A percentile compares a stretch with the other conserved stretches of the same genome.
Evolutionary conservation across 2,113 vertebrate species (phyloP).

Genomic region (Mastomys coucha): DNA sequence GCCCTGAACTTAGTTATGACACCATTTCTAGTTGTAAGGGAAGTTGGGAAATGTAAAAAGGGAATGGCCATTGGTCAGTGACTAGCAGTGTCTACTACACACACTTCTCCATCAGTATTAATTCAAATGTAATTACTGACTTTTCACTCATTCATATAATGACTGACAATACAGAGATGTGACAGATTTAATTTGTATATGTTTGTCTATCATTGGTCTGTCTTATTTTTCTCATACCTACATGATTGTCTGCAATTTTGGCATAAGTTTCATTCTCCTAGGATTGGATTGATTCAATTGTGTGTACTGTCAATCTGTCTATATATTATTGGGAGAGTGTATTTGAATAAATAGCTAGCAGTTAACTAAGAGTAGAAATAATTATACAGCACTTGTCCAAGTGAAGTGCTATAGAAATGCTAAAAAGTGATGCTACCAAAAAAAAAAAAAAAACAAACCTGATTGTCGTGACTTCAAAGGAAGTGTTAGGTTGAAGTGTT

Average conservation of each 20-base stretch:
- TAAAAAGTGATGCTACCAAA: slow-evolving; percentile 79
- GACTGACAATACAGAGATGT: background rate
- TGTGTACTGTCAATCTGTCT: slow-evolving; percentile 49
- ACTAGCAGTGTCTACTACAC: background rate
- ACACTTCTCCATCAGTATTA: background rate
- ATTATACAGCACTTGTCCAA: slow-evolving; percentile 80
- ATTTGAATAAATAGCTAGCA: slow-evolving; percentile 72
- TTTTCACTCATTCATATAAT: slow-evolving; percentile 19
- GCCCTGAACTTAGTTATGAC: slow-evolving; percentile 7
- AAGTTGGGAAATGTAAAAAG: slow-evolving; percentile 4
- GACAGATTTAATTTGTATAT: background rate
- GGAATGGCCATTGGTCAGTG: background rate
- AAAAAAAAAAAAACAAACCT: background rate
- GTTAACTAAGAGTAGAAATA: slow-evolving; percentile 76
- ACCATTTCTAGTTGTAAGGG: slow-evolving; percentile 9
- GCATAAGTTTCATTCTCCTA: slow-evolving; percentile 41
- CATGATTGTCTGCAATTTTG: slow-evolving; percentile 30
- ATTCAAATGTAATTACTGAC: background rate
- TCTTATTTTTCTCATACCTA: background rate
- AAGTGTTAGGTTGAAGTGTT: slow-evolving; percentile 79
- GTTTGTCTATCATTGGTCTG: background rate
- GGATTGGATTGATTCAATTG: slow-evolving; percentile 44
- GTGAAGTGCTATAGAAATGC: slow-evolving; percentile 83
- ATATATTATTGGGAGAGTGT: slow-evolving; percentile 47
- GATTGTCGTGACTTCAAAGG: slow-evolving; percentile 82